phyloP scores from a whole-genome alignment of 2,888 invertebrate genomes.

The Cataglyphis albicans region DNA sequence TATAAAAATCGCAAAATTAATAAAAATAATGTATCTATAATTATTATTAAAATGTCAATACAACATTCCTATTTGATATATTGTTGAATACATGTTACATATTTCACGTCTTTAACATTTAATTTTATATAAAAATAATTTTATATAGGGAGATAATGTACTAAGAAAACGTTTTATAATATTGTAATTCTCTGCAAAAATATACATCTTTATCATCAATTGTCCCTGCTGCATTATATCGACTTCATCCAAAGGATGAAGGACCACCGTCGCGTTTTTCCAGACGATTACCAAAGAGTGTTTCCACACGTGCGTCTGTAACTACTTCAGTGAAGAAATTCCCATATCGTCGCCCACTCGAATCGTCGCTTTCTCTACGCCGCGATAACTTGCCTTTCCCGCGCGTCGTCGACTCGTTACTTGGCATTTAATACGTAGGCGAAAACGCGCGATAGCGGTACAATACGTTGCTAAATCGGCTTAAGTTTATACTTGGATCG shows the following conservation, averaged over 20 bases:
- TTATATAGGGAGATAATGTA: too few relatives aligned
- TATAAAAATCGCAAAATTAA: background rate
- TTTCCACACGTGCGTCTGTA: conserved; percentile 21
- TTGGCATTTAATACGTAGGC: conserved; percentile 42
- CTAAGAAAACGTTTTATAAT: background rate
- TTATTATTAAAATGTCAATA: background rate
- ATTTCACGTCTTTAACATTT: background rate
- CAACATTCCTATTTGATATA: background rate
- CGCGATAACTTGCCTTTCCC: conserved; percentile 26
- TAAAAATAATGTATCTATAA: background rate
- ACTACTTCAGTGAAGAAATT: conserved; percentile 31
- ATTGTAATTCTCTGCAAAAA: background rate
- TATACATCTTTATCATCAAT: background rate
- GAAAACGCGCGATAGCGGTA: conserved; percentile 47
- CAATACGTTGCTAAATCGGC: conserved; percentile 65
- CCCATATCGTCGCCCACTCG: conserved; percentile 43
- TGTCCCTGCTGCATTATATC: background rate
- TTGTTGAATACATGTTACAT: background rate
- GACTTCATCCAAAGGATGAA: background rate
- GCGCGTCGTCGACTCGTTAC: conserved; percentile 44
- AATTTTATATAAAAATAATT: background rate
- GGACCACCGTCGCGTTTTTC: conserved; percentile 19
- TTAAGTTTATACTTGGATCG: conserved; percentile 63
- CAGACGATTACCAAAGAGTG: conserved; percentile 33
- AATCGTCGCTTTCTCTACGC: conserved; percentile 34